Conservation (phyloP, 2,113 vertebrate species). For the Seriola quinqueradiata region DNA sequence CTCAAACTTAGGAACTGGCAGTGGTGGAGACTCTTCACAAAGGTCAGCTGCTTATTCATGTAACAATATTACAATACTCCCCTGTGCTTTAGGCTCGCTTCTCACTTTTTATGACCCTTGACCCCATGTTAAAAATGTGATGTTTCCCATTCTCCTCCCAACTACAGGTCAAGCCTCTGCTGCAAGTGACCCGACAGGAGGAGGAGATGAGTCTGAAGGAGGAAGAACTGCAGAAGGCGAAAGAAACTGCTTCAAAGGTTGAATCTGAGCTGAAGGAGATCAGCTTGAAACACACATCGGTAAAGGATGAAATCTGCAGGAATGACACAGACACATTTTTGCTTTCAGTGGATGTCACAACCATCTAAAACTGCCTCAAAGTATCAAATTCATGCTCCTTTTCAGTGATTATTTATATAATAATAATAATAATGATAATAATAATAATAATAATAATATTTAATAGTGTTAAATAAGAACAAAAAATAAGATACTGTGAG, state of each 20-base stretch:
- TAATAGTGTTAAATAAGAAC: background rate
- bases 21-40: slow-evolving; percentile 99
- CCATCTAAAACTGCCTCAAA: background rate
- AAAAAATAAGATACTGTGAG: background rate
- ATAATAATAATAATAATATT: too few relatives aligned
- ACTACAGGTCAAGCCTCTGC: slow-evolving; percentile 93
- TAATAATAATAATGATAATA: too few relatives aligned
- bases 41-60: slow-evolving; percentile 82
- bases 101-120: background rate
- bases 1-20: slow-evolving; percentile 99
- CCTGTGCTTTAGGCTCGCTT: background rate
- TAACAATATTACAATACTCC: background rate
- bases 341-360: background rate
- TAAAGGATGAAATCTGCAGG: slow-evolving; percentile 55
- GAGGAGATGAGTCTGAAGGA: slow-evolving; percentile 97
- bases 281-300: slow-evolving; percentile 90
- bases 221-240: slow-evolving; percentile 90
- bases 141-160: background rate
- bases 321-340: background rate
- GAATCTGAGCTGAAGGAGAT: slow-evolving; percentile 92
- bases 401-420: background rate
- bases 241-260: slow-evolving; percentile 88
- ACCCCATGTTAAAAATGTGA: background rate
- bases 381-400: background rate
- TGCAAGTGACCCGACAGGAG: slow-evolving; percentile 96